A percentile compares a stretch with the other conserved stretches of the same genome.
phyloP scores from a whole-genome alignment of 2,888 invertebrate genomes.

The Craniophora ligustri region DNA sequence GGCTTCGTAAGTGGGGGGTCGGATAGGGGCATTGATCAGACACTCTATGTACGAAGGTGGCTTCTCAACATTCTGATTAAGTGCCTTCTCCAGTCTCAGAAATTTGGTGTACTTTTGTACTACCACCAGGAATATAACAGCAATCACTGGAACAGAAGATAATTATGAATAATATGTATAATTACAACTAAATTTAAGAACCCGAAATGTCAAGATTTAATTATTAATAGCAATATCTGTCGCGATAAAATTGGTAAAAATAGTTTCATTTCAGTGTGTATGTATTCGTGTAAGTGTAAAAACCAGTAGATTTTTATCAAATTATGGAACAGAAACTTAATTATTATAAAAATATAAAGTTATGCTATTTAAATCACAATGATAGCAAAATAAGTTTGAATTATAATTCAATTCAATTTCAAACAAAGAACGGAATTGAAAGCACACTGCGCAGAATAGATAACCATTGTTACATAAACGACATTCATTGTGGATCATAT shows the following conservation, averaged over 20 bases:
- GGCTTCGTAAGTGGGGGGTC: constrained; percentile 39
- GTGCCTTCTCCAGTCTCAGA: constrained; percentile 59
- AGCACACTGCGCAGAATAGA: constrained; percentile 19
- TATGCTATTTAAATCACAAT: no score
- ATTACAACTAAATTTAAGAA: not conserved
- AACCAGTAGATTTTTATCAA: no score
- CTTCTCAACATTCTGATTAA: constrained; percentile 58
- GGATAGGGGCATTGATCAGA: constrained; percentile 58
- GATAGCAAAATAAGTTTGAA: not conserved
- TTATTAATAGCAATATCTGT: no score
- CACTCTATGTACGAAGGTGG: constrained; percentile 78
- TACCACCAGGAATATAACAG: constrained; percentile 62
- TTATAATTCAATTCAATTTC: constrained; percentile 8
- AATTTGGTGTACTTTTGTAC: constrained; percentile 66
- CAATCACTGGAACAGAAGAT: constrained; percentile 68
- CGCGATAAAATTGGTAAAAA: no score
- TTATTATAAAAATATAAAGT: no score
- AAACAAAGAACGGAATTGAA: constrained; percentile 26
- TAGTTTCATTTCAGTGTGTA: no score
- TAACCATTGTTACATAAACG: constrained; percentile 18
- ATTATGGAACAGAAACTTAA: no score
- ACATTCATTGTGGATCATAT: constrained; percentile 7
- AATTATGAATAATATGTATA: not conserved
- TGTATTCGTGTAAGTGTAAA: no score
- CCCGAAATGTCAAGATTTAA: no score